A percentile compares a stretch with the other conserved stretches of the same genome.
Conservation (phyloP, 2,888 invertebrate species). For the Thera britannica region DNA sequence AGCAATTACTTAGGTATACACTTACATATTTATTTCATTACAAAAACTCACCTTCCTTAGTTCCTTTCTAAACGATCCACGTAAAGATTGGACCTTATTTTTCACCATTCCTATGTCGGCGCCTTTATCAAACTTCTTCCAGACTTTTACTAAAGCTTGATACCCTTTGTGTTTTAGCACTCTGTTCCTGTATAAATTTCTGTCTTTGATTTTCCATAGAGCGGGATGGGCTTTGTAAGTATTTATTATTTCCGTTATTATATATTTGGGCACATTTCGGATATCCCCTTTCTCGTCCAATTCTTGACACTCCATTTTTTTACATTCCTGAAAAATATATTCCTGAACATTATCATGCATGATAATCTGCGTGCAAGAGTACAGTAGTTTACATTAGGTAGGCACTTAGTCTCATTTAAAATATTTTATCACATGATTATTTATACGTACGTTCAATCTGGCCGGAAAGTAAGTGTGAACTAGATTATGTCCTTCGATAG, state of each 20-base stretch:
- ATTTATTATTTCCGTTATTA: conserved; percentile 6
- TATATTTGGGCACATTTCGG: conserved; percentile 11
- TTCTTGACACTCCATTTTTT: too few relatives aligned
- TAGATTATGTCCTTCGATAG: too few relatives aligned
- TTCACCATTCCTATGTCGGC: conserved; percentile 14
- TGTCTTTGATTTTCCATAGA: conserved; percentile 20
- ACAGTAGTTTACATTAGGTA: too few relatives aligned
- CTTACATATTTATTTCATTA: background rate
- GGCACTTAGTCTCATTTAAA: too few relatives aligned
- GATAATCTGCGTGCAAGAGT: too few relatives aligned
- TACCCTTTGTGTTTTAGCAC: background rate
- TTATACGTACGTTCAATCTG: too few relatives aligned
- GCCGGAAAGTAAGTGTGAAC: too few relatives aligned
- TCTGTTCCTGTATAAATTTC: conserved; percentile 8
- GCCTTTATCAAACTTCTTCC: conserved; percentile 18
- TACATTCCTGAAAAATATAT: too few relatives aligned
- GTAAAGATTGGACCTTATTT: conserved; percentile 19
- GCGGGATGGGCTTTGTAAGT: conserved; percentile 19
- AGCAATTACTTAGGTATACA: background rate
- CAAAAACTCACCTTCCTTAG: conserved; percentile 13
- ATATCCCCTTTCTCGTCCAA: conserved; percentile 2
- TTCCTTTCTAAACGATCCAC: conserved; percentile 15
- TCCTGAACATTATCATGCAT: too few relatives aligned
- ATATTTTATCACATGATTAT: too few relatives aligned
- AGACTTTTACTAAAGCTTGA: conserved; percentile 12